These are phyloP conservation scores for Cheirogaleus major DNA, from an alignment of 2,797 vertebrate species.

Conservation along the genomic window DNA sequence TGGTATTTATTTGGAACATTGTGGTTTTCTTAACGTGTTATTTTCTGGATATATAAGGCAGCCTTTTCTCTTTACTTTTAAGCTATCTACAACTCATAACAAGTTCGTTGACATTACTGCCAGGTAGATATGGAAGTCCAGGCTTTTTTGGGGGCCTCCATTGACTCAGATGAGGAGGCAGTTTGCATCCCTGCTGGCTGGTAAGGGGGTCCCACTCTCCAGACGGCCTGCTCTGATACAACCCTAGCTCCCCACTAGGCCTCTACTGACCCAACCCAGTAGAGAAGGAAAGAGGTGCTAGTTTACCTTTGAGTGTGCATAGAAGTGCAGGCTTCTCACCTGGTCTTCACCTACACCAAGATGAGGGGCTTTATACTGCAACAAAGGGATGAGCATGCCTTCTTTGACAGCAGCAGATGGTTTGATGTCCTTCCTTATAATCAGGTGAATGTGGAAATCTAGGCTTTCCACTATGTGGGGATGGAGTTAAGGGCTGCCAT, in stretches of 20 bases:
- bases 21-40: background rate
- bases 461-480: background rate
- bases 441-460: background rate
- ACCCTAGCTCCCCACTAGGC: background rate
- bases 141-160: background rate
- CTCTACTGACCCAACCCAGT: background rate
- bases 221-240: background rate
- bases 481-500: fast-evolving
- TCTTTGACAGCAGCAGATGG: background rate
- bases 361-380: background rate
- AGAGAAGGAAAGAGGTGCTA: background rate
- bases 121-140: background rate
- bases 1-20: background rate
- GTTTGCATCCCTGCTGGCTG: background rate
- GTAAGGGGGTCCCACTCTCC: background rate
- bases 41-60: background rate
- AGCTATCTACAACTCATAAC: background rate
- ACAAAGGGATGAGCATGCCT: background rate
- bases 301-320: background rate
- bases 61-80: background rate
- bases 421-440: no score
- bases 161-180: background rate
- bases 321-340: background rate
- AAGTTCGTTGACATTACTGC: no score
- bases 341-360: background rate